A percentile compares a stretch with the other conserved stretches of the same genome.
Conservation (phyloP, 2,888 invertebrate genomes). For the Andrena trimmerana region DNA sequence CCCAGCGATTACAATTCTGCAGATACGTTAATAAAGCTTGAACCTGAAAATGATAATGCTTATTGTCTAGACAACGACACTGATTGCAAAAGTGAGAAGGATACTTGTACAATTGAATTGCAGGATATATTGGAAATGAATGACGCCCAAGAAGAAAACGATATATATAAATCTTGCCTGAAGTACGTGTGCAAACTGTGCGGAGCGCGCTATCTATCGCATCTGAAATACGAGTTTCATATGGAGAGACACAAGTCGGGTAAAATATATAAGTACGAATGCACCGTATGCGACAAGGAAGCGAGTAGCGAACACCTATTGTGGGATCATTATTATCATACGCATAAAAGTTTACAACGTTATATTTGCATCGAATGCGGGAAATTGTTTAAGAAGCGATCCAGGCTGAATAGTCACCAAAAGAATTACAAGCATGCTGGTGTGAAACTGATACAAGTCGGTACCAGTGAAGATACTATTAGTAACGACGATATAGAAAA, state of each 20-base stretch:
- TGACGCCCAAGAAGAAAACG: constrained; percentile 37
- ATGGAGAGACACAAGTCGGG: constrained; percentile 66
- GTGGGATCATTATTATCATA: constrained; percentile 72
- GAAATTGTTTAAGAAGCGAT: constrained; percentile 56
- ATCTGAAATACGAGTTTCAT: constrained; percentile 71
- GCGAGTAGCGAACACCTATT: constrained; percentile 65
- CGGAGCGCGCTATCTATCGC: constrained; percentile 64
- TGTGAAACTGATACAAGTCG: constrained; percentile 50
- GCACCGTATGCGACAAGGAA: constrained; percentile 67
- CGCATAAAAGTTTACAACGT: constrained; percentile 60
- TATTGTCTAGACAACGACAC: constrained; percentile 30
- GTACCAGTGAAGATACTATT: constrained; percentile 23
- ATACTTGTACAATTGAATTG: background rate
- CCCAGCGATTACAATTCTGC: constrained; percentile 17
- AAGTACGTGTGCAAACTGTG: constrained; percentile 65
- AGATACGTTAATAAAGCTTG: constrained; percentile 32
- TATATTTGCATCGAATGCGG: constrained; percentile 65
- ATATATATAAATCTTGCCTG: constrained; percentile 44
- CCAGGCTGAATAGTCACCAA: constrained; percentile 66
- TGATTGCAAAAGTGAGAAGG: constrained; percentile 33
- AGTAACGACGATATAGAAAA: constrained; percentile 40
- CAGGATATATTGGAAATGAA: constrained; percentile 24
- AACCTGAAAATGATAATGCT: constrained; percentile 31
- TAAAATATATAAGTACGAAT: constrained; percentile 65
- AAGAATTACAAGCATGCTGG: constrained; percentile 59